Base-by-base conservation (phyloP, 2,888 invertebrate genomes). In the Linyphia triangularis region DNA sequence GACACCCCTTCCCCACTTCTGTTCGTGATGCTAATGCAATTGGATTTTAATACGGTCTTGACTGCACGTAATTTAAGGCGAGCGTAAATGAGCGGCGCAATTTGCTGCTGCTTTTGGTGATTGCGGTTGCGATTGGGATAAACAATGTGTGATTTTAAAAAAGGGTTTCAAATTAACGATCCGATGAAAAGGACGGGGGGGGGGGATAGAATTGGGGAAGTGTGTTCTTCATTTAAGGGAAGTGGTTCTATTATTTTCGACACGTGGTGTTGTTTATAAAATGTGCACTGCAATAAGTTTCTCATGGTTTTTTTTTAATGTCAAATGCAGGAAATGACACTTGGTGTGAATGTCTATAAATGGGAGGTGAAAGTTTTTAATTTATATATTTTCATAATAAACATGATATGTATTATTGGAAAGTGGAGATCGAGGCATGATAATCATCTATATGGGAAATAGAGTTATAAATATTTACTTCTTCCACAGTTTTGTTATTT, bases 31-130 rank as follows among this genome's bases (percentile, higher is more conserved):
- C 43, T 70, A 70, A 70, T 70, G 24, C 70, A 73, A 73, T 73
- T 30, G 73, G 73, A 51, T 43, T 59, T 59, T 73, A 73, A 73
- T 73, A 59, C 73, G 59, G 30, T 19, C 30, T 73, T 73, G 61
- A 61, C 30, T 33, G 22, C 37, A 40, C 63, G 59, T 77, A 77
- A 77, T 77, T 70, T 77, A 40, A 61, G 22, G 61, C 26, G 67
- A 33, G 61, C 61, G 61, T 24, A 77, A 77, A 77, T 77, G 77
- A 77, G 61, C 33, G 61, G 40, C 63, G 77, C 63, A 77, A 77
- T 77, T 77, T 77, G 61, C 61, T 70, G 43, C 70, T 65, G 30
- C 65, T 65, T 65, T 65, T 65, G 30, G 37, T 22, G 67, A 37
- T 70, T 70, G 40, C 43, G 24, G 70, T 40, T 70, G 16, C 16